Percentiles rank a stretch among this genome's conserved stretches.
phyloP scores from a whole-genome alignment of 2,888 invertebrate species.

The Synanthedon myopaeformis region DNA sequence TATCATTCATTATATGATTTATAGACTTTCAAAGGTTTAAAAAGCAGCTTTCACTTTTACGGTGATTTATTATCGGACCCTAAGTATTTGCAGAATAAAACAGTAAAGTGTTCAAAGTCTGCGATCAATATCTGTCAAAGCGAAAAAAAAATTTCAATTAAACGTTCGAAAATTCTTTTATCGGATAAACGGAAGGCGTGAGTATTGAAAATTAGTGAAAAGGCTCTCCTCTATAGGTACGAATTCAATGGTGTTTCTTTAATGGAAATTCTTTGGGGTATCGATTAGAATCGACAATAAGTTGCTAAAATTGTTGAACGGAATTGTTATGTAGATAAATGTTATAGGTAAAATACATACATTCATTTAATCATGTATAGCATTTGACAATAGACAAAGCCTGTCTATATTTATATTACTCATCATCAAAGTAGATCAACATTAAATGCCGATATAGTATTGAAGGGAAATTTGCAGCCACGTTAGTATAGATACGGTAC shows the following conservation, averaged over 20 bases:
- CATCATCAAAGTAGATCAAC: too few species aligned
- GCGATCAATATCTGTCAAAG: conserved; percentile 61
- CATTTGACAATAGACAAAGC: too few species aligned
- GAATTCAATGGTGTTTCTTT: conserved; percentile 38
- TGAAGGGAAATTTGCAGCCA: too few species aligned
- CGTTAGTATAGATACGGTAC: too few species aligned
- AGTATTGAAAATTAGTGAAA: conserved; percentile 54
- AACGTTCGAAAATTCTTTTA: conserved; percentile 48
- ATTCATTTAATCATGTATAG: too few species aligned
- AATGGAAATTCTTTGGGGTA: conserved; percentile 31
- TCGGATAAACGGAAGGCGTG: conserved; percentile 50
- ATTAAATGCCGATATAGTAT: too few species aligned
- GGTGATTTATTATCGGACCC: conserved; percentile 52
- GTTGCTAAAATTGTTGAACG: conserved; percentile 1
- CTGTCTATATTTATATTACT: too few species aligned
- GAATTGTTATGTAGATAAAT: neutral
- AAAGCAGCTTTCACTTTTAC: conserved; percentile 44
- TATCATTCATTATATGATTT: conserved; percentile 45
- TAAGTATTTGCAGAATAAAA: conserved; percentile 54
- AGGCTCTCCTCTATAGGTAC: conserved; percentile 34
- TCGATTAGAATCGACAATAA: conserved; percentile 31
- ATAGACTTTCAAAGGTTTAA: conserved; percentile 46
- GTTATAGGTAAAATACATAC: too few species aligned
- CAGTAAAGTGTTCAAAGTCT: conserved; percentile 50
- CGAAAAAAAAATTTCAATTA: conserved; percentile 58